Evolutionary conservation across 2,113 vertebrate species (phyloP).

Genomic region (Pontoporia blainvillei): DNA sequence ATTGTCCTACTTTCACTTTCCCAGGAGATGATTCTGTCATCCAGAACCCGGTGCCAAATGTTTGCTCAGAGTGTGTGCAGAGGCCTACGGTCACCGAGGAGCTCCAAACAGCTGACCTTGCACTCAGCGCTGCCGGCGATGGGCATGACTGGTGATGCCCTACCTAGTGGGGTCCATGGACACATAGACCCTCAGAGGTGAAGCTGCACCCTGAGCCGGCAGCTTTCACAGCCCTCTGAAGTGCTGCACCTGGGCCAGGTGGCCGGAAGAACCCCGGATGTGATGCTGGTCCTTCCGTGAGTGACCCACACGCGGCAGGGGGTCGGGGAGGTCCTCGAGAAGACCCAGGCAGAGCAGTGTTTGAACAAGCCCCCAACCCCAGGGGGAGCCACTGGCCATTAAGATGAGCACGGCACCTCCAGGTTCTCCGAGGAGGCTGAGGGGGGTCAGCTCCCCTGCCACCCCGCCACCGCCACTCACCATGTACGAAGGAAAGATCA

Average conservation of each 20-base stretch:
- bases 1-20: slow-evolving; percentile 55
- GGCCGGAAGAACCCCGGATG: background rate
- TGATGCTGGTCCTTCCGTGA: background rate
- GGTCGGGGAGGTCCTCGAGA: fast-evolving
- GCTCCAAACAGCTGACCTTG: background rate
- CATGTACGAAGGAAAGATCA: slow-evolving; percentile 99
- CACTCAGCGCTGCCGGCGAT: background rate
- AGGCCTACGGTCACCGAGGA: background rate
- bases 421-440: background rate
- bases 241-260: background rate
- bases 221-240: background rate
- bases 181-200: background rate
- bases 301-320: fast-evolving
- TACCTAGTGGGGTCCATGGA: background rate
- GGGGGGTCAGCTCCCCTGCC: background rate
- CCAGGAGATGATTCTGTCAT: slow-evolving; percentile 56
- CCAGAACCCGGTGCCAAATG: slow-evolving; percentile 51
- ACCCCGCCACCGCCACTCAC: slow-evolving; percentile 79
- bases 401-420: background rate
- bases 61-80: background rate
- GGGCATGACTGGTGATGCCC: background rate
- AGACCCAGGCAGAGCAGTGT: background rate
- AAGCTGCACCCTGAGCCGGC: background rate
- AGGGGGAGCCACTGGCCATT: background rate
- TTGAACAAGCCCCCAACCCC: background rate